phyloP scores from a whole-genome alignment of 1,140 invertebrate genomes.

The Eriocheir sinensis region DNA sequence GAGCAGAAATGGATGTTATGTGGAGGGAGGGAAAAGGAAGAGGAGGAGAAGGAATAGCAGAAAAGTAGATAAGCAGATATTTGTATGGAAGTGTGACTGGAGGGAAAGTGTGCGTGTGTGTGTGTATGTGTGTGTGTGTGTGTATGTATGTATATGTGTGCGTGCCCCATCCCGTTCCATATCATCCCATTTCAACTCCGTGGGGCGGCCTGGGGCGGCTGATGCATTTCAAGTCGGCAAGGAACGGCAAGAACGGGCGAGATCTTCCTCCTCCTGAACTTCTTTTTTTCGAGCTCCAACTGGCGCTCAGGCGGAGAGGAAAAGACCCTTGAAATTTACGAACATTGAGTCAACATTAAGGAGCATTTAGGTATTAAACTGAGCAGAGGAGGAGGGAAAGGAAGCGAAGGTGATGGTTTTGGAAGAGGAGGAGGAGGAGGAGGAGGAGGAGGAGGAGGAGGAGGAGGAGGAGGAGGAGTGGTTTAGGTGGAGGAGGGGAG shows the following conservation, averaged over 20 bases:
- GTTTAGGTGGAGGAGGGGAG: background rate
- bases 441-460: too few species aligned
- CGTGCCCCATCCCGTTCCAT: background rate
- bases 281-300: background rate
- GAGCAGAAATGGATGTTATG: too few species aligned
- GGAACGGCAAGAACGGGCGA: background rate
- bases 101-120: background rate
- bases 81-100: too few species aligned
- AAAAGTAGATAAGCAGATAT: background rate
- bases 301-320: conserved; percentile 7
- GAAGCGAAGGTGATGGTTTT: background rate
- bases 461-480: background rate
- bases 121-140: conserved; percentile 3
- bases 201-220: background rate
- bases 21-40: too few species aligned
- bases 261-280: conserved; percentile 2
- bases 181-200: background rate
- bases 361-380: conserved; percentile 16
- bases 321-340: conserved; percentile 17
- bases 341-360: conserved; percentile 25
- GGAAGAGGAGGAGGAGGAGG: background rate
- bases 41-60: background rate
- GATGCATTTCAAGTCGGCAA: background rate
- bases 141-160: background rate
- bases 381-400: background rate